Percentiles rank a stretch among this genome's conserved stretches.
Evolutionary conservation across 2,113 vertebrate genomes (phyloP).

Genomic region (Tetraodon nigroviridis): DNA sequence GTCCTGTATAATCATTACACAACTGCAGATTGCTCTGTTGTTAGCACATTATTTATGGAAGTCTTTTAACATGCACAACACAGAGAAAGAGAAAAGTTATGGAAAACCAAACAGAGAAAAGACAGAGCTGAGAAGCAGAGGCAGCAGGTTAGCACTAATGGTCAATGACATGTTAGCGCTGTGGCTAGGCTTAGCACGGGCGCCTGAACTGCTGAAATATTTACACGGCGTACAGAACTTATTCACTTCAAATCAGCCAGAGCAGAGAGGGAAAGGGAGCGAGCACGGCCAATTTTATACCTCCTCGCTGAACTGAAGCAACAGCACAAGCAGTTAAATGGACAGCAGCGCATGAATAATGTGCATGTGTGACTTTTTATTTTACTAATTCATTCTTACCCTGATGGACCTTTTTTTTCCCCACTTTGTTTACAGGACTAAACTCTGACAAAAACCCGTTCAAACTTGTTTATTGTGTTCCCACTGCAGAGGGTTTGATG

Average conservation of each 20-base stretch:
- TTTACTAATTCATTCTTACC: conserved; percentile 61
- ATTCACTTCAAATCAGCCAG: conserved; percentile 60
- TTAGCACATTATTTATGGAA: conserved; percentile 1
- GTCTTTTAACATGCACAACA: neutral
- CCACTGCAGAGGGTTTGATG: no score
- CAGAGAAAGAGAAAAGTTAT: conserved; percentile 20
- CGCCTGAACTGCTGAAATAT: conserved; percentile 70
- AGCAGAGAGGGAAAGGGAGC: conserved; percentile 38
- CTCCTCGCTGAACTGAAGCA: conserved; percentile 43
- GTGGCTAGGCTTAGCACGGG: conserved; percentile 51
- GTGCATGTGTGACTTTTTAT: conserved; percentile 50
- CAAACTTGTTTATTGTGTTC: no score
- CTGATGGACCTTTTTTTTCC: conserved; percentile 37
- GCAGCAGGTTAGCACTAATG: conserved; percentile 73
- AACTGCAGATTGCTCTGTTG: neutral
- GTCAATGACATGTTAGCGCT: conserved; percentile 67
- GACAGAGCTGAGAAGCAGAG: conserved; percentile 37
- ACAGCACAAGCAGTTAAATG: conserved; percentile 47
- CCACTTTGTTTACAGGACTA: conserved; percentile 45
- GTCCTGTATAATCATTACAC: neutral
- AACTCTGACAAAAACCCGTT: conserved; percentile 1
- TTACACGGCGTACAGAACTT: conserved; percentile 60
- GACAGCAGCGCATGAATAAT: conserved; percentile 56
- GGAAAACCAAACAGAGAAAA: conserved; percentile 24
- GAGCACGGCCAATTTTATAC: conserved; percentile 44